These are phyloP conservation scores for Ormyrus rosae DNA, from an alignment of 2,888 invertebrate species.

Conservation along the genomic window DNA sequence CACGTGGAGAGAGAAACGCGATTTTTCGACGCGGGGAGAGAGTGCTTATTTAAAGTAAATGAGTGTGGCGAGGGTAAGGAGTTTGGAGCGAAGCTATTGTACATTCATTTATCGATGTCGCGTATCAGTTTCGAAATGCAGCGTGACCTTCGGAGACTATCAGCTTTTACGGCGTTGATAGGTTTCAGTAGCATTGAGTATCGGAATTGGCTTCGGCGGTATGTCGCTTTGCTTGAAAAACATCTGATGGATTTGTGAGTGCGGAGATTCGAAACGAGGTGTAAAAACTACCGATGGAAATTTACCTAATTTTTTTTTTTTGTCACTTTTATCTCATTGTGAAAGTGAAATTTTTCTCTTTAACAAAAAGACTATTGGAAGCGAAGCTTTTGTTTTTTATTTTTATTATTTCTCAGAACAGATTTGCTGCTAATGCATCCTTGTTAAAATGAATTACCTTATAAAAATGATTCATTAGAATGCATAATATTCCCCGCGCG, in stretches of 20 bases:
- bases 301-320: not conserved
- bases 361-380: no score
- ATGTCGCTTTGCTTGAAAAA: constrained; percentile 7
- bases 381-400: no score
- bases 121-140: no score
- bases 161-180: not conserved
- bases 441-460: constrained; percentile 16
- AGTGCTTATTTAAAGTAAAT: no score
- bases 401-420: no score
- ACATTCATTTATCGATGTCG: no score
- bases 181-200: constrained; percentile 26
- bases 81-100: no score
- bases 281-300: not conserved
- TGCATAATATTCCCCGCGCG: not conserved
- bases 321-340: no score
- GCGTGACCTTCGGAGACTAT: not conserved
- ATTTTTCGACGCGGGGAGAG: no score
- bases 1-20: not conserved
- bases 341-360: no score
- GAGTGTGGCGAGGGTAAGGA: no score
- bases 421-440: not conserved
- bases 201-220: constrained; percentile 18
- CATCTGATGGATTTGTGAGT: constrained; percentile 1
- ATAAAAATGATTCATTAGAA: constrained; percentile 24
- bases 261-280: not conserved